A percentile compares a stretch with the other conserved stretches of the same genome.
phyloP scores from a whole-genome alignment of 2,113 vertebrate species.

The Dasyprocta punctata region DNA sequence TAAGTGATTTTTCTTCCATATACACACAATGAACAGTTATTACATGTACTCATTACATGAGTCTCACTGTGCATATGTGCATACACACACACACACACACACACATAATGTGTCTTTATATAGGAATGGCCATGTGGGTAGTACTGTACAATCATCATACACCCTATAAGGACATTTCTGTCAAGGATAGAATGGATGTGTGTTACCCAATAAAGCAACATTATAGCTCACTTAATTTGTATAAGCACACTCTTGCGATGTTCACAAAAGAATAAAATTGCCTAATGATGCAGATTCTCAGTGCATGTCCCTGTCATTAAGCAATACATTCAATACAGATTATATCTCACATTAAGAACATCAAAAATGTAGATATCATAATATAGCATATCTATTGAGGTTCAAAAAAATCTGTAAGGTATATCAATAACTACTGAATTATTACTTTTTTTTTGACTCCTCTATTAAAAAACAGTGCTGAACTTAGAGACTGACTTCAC shows the following conservation, averaged over 20 bases:
- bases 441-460: background rate
- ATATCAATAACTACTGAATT: background rate
- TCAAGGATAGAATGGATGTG: background rate
- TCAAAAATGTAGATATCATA: background rate
- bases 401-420: background rate
- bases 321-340: background rate
- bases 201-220: background rate
- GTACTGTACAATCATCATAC: background rate
- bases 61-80: background rate
- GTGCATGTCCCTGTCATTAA: background rate
- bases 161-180: background rate
- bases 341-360: background rate
- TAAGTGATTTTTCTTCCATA: background rate
- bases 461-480: background rate
- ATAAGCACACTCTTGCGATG: background rate
- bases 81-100: background rate
- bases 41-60: background rate
- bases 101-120: background rate
- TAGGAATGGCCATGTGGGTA: background rate
- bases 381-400: background rate
- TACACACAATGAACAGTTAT: background rate
- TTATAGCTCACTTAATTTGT: background rate
- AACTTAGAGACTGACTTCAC: constrained; percentile 26
- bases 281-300: background rate
- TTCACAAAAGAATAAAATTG: background rate